Evolutionary conservation across 64 coral and sea anemone species (phyloP).

Genomic region (Dendronephthya gigantea): DNA sequence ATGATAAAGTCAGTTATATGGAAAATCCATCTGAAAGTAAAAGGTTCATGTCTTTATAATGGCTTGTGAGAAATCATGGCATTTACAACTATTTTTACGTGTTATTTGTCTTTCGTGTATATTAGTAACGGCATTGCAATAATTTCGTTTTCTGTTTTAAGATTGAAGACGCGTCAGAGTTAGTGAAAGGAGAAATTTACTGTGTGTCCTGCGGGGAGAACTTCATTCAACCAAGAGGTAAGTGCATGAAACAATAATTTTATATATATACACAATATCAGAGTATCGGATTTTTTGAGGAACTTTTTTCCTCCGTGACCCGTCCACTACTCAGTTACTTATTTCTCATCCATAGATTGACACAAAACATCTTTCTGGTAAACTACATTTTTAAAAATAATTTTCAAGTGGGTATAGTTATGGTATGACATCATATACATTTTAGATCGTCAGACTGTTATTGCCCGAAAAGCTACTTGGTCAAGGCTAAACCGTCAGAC

Average conservation of each 20-base stretch:
- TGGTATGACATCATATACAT: not conserved
- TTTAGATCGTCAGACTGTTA: conserved; percentile 73
- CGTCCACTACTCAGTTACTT: no score
- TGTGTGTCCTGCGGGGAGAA: conserved; percentile 70
- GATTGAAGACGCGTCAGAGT: conserved; percentile 45
- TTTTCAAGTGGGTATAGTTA: not conserved
- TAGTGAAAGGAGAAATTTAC: conserved; percentile 47
- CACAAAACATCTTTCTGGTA: no score
- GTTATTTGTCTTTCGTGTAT: not conserved
- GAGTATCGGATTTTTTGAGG: no score
- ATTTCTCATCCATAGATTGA: no score
- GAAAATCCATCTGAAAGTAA: no score
- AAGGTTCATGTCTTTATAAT: no score
- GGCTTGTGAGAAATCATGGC: no score
- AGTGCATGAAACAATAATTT: not conserved
- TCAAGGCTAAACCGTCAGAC: conserved; percentile 68
- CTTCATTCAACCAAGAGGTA: conserved; percentile 74
- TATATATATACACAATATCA: not conserved
- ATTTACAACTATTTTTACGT: not conserved
- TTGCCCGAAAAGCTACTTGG: conserved; percentile 85
- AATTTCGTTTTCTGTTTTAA: not conserved
- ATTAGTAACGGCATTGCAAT: not conserved
- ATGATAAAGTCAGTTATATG: no score
- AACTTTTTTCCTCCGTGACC: no score
- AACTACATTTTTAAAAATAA: no score